These are phyloP conservation scores for Leguminivora glycinivorella DNA, from an alignment of 1,140 invertebrate species.

Conservation along the genomic window DNA sequence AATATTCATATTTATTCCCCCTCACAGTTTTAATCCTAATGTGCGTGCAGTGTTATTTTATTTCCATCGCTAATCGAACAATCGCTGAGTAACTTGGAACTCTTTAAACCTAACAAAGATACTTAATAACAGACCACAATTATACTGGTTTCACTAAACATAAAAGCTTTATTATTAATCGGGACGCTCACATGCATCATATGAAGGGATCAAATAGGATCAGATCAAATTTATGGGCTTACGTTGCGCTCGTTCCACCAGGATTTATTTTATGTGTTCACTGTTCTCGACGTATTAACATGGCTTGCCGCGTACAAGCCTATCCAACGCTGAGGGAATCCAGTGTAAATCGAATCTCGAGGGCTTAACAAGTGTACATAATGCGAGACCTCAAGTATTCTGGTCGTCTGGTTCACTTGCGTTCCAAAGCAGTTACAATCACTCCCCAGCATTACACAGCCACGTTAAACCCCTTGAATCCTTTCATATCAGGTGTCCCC, in stretches of 20 bases:
- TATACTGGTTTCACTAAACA: not conserved
- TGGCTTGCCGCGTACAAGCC: not conserved
- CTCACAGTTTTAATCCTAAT: conserved; percentile 20
- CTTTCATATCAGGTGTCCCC: conserved; percentile 22
- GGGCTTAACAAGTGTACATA: not conserved
- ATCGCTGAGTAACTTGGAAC: not conserved
- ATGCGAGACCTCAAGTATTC: not conserved
- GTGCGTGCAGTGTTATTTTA: conserved; percentile 1
- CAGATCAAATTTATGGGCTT: conserved; percentile 35
- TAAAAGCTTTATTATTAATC: conserved; percentile 30
- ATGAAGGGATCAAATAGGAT: conserved; percentile 37
- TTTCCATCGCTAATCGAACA: not conserved
- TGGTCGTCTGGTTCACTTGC: not conserved
- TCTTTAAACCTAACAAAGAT: not conserved
- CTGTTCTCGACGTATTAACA: not conserved
- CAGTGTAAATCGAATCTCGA: not conserved
- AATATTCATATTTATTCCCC: conserved; percentile 20
- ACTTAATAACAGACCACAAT: not conserved
- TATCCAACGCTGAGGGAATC: not conserved
- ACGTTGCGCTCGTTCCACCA: conserved; percentile 8
- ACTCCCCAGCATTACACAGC: not conserved
- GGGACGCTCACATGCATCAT: conserved; percentile 7
- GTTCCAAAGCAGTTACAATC: not conserved
- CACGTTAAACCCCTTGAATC: not conserved
- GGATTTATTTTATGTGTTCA: conserved; percentile 21